Conservation (phyloP, 2,888 invertebrate species). For the Mesoligia furuncula region DNA sequence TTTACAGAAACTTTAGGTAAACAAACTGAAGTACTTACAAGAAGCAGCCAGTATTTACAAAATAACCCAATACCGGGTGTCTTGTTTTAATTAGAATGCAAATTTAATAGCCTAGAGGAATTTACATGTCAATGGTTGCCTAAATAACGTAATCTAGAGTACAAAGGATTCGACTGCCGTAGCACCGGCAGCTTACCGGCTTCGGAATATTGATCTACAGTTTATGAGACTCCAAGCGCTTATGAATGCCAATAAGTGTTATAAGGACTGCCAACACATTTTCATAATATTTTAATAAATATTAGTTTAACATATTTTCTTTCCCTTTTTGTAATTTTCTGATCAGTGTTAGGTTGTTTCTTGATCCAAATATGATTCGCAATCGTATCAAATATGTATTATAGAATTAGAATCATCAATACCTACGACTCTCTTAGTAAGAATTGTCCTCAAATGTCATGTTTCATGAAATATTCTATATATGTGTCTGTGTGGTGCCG, state of each 20-base stretch:
- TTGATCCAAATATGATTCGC: neutral
- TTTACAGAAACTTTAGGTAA: slow-evolving; percentile 60
- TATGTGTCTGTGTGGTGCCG: too few species aligned
- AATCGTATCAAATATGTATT: neutral
- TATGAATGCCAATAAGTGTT: slow-evolving; percentile 79
- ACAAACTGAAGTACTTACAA: slow-evolving; percentile 73
- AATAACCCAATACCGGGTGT: slow-evolving; percentile 78
- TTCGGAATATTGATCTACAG: slow-evolving; percentile 79
- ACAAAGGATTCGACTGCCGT: slow-evolving; percentile 81
- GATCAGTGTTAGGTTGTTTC: neutral
- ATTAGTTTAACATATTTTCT: neutral
- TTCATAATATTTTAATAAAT: too few species aligned
- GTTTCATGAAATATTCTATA: neutral
- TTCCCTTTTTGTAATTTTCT: neutral
- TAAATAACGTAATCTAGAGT: slow-evolving; percentile 85
- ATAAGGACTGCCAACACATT: slow-evolving; percentile 19
- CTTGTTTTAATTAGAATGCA: slow-evolving; percentile 89
- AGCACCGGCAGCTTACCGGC: slow-evolving; percentile 73
- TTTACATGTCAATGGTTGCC: slow-evolving; percentile 89
- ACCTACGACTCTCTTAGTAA: neutral
- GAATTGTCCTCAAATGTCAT: neutral
- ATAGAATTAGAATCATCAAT: neutral
- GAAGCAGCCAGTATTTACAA: slow-evolving; percentile 68
- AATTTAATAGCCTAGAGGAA: slow-evolving; percentile 88
- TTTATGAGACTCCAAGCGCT: slow-evolving; percentile 74